These are phyloP conservation scores for Salarias fasciatus DNA, from an alignment of 2,797 vertebrate genomes.

Conservation along the genomic window DNA sequence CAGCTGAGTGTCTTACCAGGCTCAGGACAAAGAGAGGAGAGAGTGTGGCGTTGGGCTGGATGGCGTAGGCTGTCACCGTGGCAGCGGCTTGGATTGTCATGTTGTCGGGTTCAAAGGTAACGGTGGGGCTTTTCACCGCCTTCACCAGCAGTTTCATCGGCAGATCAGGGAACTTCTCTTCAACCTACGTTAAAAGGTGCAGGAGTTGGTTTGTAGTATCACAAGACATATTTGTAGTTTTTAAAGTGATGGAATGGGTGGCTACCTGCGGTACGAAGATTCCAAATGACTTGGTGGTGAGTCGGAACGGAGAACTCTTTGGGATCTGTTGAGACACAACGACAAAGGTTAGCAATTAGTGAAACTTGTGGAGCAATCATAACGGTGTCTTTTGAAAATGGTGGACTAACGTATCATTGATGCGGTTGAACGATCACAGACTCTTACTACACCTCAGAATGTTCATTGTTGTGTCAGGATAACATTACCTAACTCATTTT, in stretches of 20 bases:
- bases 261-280: slow-evolving; percentile 78
- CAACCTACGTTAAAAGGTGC: slow-evolving; percentile 61
- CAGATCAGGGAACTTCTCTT: slow-evolving; percentile 74
- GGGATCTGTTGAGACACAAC: slow-evolving; percentile 72
- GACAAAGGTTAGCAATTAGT: too few species aligned
- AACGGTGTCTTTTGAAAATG: too few species aligned
- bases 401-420: too few species aligned
- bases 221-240: fast-evolving
- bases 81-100: slow-evolving; percentile 53
- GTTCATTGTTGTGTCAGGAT: too few species aligned
- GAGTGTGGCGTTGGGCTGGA: slow-evolving; percentile 76
- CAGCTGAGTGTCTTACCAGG: slow-evolving; percentile 67
- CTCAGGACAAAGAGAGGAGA: slow-evolving; percentile 79
- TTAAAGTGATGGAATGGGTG: neutral
- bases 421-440: too few species aligned
- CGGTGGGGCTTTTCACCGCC: slow-evolving; percentile 39
- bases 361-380: neutral
- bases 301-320: slow-evolving; percentile 70
- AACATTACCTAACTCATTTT: too few species aligned
- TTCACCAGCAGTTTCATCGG: slow-evolving; percentile 80
- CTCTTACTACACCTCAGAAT: too few species aligned
- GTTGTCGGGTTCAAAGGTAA: slow-evolving; percentile 68
- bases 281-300: slow-evolving; percentile 80
- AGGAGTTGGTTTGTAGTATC: too few species aligned
- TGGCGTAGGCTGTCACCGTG: slow-evolving; percentile 76